Evolutionary conservation across 2,888 invertebrate species (phyloP).

Genomic region (Parapristionchus giblindavisi): DNA sequence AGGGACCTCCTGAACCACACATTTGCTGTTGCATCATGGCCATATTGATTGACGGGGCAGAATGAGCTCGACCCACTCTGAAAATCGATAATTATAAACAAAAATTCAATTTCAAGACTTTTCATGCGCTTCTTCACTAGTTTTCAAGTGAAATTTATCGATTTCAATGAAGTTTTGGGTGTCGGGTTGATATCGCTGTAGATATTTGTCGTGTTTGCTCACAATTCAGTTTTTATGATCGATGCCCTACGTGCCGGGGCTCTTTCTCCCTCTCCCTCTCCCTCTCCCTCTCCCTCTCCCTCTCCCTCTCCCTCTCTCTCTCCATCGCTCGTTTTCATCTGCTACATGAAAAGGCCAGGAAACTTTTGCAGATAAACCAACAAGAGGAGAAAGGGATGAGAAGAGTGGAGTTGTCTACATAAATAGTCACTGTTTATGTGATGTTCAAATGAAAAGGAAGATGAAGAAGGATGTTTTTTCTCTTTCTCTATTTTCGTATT

Average conservation of each 20-base stretch:
- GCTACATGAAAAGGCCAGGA: no score
- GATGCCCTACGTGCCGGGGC: neutral
- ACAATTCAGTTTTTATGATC: neutral
- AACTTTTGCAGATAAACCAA: neutral
- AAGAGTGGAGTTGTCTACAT: no score
- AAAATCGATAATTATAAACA: slow-evolving; percentile 6
- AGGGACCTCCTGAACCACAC: slow-evolving; percentile 46
- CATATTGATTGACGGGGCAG: slow-evolving; percentile 66
- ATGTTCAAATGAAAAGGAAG: no score
- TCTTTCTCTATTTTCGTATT: no score
- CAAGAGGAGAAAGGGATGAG: neutral
- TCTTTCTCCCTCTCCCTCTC: slow-evolving; percentile 11
- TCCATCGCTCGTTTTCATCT: no score
- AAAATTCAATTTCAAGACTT: neutral
- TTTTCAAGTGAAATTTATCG: no score
- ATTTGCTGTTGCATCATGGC: slow-evolving; percentile 42
- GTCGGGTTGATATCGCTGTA: no score
- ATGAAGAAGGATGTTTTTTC: no score
- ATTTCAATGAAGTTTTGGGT: no score
- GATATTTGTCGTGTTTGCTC: no score
- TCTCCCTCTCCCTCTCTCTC: neutral
- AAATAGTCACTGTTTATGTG: no score
- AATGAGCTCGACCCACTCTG: slow-evolving; percentile 61
- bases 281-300: neutral
- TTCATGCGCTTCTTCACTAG: no score